These are phyloP conservation scores for Campopleginae sp. DNA, from an alignment of 2,888 invertebrate species.

Conservation along the genomic window DNA sequence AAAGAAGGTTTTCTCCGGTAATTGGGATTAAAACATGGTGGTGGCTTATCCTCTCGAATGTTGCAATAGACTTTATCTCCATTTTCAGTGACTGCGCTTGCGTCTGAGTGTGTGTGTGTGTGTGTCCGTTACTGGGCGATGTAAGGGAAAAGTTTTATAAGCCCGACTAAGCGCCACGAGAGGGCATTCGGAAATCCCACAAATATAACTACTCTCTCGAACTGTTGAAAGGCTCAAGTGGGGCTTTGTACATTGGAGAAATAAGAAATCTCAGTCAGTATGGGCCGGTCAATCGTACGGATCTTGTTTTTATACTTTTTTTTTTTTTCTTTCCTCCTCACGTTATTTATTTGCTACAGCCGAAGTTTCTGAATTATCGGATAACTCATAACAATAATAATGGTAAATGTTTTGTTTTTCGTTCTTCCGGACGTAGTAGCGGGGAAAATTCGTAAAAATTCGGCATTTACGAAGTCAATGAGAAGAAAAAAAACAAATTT, in stretches of 20 bases:
- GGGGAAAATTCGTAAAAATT: not conserved
- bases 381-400: not conserved
- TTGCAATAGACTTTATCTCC: not conserved
- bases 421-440: not conserved
- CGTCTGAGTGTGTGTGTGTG: not conserved
- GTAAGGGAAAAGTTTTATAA: slow-evolving; percentile 36
- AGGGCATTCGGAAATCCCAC: slow-evolving; percentile 31
- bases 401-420: not conserved
- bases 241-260: slow-evolving; percentile 15
- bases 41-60: not conserved
- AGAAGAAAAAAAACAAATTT: not conserved
- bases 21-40: not conserved
- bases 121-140: not conserved
- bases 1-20: not conserved
- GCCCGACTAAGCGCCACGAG: slow-evolving; percentile 26
- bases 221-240: slow-evolving; percentile 30
- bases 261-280: not conserved
- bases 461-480: not conserved
- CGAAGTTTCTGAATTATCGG: slow-evolving; percentile 7
- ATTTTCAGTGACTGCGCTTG: not conserved
- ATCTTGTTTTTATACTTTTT: not conserved
- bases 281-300: slow-evolving; percentile 7
- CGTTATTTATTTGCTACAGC: not conserved
- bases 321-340: not conserved
- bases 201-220: slow-evolving; percentile 16